Conservation (phyloP, 2,113 vertebrate genomes). For the Microtus oregoni region DNA sequence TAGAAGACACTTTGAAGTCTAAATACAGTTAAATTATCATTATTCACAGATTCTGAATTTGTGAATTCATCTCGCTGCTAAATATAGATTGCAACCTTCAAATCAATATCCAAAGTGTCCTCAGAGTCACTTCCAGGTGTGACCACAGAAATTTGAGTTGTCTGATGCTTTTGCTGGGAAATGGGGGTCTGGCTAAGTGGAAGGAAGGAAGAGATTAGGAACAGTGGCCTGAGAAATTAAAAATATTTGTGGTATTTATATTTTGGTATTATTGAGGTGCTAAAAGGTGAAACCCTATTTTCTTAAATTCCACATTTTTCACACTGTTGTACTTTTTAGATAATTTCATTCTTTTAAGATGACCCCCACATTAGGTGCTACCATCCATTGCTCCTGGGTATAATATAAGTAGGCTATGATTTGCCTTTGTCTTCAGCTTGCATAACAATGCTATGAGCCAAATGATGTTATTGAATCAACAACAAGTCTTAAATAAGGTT, state of each 20-base stretch:
- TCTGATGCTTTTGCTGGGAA: fast-evolving
- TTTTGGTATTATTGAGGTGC: neutral
- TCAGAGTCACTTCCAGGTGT: neutral
- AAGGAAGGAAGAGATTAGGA: neutral
- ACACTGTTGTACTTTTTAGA: neutral
- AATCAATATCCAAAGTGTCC: neutral
- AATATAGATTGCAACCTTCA: neutral
- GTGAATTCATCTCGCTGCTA: neutral
- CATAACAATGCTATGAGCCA: neutral
- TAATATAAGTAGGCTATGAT: too few relatives aligned
- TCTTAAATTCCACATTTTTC: neutral
- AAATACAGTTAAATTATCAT: neutral
- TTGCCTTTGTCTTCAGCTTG: neutral
- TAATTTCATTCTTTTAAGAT: neutral
- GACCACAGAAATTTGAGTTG: neutral
- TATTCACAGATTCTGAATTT: neutral
- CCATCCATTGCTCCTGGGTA: neutral
- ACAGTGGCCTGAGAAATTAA: neutral
- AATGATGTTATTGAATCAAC: neutral
- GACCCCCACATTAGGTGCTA: neutral
- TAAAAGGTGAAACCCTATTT: neutral
- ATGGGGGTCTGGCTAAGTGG: neutral
- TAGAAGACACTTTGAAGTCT: neutral
- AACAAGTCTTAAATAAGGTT: neutral
- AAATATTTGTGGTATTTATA: neutral